phyloP scores from a whole-genome alignment of 1,140 invertebrate genomes.

The Andrena cerasifolii region DNA sequence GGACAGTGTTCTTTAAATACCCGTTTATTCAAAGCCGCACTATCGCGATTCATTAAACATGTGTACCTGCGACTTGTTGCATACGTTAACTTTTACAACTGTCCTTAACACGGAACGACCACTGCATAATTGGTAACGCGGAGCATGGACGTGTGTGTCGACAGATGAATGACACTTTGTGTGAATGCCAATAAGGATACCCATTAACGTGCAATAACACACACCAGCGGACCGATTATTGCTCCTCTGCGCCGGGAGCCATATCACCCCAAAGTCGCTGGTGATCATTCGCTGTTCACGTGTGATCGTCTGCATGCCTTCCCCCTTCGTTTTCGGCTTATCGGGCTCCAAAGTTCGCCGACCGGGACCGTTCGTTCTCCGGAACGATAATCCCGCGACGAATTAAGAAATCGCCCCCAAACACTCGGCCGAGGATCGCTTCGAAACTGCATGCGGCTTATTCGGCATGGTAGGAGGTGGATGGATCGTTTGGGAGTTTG shows the following conservation, averaged over 20 bases:
- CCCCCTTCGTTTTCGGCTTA: neutral
- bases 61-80: too few species aligned
- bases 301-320: neutral
- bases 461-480: slow-evolving; percentile 25
- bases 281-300: neutral
- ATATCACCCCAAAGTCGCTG: neutral
- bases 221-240: neutral
- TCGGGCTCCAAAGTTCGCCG: neutral
- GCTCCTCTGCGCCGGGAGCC: neutral
- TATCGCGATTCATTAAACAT: too few species aligned
- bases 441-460: slow-evolving; percentile 26
- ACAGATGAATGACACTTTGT: neutral
- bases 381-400: neutral
- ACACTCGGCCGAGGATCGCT: neutral
- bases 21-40: too few species aligned
- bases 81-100: too few species aligned
- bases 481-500: neutral
- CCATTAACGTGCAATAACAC: neutral
- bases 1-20: too few species aligned
- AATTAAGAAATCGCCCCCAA: neutral
- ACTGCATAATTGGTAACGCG: too few species aligned
- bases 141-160: too few species aligned
- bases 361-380: neutral
- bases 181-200: neutral
- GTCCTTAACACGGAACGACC: too few species aligned